These are phyloP conservation scores for Bambusicola thoracicus DNA, from an alignment of 2,113 vertebrate species.

Conservation along the genomic window DNA sequence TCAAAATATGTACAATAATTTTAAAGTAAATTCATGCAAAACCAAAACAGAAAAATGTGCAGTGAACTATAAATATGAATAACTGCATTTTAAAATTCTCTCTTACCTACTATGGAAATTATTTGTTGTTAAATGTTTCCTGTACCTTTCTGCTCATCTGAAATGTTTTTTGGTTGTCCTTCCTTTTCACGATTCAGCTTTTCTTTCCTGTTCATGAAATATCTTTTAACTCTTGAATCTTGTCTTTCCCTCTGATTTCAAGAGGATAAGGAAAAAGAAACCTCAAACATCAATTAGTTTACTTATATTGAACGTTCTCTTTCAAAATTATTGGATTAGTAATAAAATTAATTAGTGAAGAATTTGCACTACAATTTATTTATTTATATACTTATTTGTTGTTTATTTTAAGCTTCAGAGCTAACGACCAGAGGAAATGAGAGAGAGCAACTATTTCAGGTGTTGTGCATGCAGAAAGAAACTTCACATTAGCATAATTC, in stretches of 20 bases:
- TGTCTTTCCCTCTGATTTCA: constrained; percentile 22
- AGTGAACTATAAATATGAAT: not conserved
- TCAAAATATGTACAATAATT: not conserved
- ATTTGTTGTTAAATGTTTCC: not conserved
- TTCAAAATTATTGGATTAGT: constrained; percentile 30
- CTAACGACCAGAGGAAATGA: not conserved
- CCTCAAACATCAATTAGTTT: constrained; percentile 28
- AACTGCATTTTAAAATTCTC: not conserved
- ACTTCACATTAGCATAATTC: not conserved
- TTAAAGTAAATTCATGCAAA: constrained; percentile 3
- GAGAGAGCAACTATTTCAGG: not conserved
- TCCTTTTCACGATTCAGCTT: not conserved
- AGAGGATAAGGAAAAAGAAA: constrained; percentile 37
- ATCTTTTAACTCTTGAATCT: constrained; percentile 2
- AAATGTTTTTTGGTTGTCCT: not conserved
- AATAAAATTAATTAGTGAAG: constrained; percentile 30
- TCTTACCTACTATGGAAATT: not conserved
- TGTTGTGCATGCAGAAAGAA: not conserved
- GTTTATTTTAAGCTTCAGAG: not conserved
- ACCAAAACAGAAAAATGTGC: not conserved
- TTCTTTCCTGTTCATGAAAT: not conserved
- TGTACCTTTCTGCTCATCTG: not conserved
- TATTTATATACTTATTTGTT: not conserved
- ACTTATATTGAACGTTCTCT: constrained; percentile 34
- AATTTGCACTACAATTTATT: not conserved